These are phyloP conservation scores for Drosophila gaucha DNA, from an alignment of 2,888 invertebrate genomes.

Conservation along the genomic window DNA sequence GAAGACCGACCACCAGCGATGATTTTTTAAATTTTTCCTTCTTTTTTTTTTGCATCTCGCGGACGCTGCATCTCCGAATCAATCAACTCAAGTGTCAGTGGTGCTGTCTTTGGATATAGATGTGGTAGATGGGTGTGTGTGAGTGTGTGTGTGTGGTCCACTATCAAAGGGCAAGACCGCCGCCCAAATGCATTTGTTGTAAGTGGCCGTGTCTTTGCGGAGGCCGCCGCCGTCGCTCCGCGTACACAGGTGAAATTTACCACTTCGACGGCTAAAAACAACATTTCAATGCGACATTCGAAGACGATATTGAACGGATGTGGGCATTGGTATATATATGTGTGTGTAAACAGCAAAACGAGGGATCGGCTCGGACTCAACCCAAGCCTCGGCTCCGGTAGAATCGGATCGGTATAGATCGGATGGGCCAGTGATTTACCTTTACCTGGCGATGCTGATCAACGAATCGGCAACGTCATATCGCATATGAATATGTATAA, in stretches of 20 bases:
- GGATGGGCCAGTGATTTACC: constrained; percentile 37
- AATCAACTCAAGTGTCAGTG: constrained; percentile 76
- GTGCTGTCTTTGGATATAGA: constrained; percentile 11
- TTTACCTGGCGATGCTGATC: constrained; percentile 42
- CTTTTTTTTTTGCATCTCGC: constrained; percentile 68
- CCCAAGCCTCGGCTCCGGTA: constrained; percentile 3
- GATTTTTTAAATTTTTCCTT: constrained; percentile 28
- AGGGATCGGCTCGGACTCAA: constrained; percentile 17
- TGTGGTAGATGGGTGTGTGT: not conserved
- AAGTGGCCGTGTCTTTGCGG: constrained; percentile 73
- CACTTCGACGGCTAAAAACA: constrained; percentile 77
- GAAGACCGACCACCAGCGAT: constrained; percentile 64
- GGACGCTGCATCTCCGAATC: constrained; percentile 67
- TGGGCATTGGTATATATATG: constrained; percentile 44
- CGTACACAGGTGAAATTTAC: constrained; percentile 79
- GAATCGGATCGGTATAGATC: constrained; percentile 19
- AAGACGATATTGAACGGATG: constrained; percentile 64
- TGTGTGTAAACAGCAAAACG: constrained; percentile 68
- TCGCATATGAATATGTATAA: constrained; percentile 50
- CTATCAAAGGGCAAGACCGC: constrained; percentile 72
- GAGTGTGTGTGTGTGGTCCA: constrained; percentile 69
- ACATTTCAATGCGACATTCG: constrained; percentile 78
- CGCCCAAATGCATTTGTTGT: constrained; percentile 75
- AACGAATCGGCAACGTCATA: constrained; percentile 76
- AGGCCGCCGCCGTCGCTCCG: constrained; percentile 40